Percentiles rank a stretch among this genome's conserved stretches.
These are phyloP conservation scores for Misgurnus anguillicaudatus DNA, from an alignment of 2,113 vertebrate species.

Conservation along the genomic window DNA sequence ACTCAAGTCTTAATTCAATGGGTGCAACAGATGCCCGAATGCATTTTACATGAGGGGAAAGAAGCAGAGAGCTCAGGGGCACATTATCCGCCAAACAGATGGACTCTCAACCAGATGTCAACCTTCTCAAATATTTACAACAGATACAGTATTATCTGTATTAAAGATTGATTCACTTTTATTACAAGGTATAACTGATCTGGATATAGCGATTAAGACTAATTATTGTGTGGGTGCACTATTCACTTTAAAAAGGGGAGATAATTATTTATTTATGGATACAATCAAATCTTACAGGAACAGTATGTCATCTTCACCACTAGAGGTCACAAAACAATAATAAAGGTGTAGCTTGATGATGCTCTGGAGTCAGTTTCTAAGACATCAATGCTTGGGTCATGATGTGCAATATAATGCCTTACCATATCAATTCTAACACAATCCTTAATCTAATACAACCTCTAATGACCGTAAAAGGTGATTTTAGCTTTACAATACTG, in stretches of 20 bases:
- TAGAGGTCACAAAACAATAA: no score
- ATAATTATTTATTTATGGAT: background rate
- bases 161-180: constrained; percentile 31
- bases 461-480: background rate
- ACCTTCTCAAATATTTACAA: constrained; percentile 46
- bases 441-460: background rate
- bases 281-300: background rate
- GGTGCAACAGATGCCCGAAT: constrained; percentile 44
- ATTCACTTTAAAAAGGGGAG: background rate
- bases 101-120: constrained; percentile 46
- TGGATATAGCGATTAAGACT: constrained; percentile 6
- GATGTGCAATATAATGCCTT: background rate
- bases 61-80: constrained; percentile 24
- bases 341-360: no score
- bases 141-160: constrained; percentile 17
- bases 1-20: constrained; percentile 22
- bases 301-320: no score
- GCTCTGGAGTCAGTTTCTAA: background rate
- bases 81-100: constrained; percentile 39
- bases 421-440: background rate
- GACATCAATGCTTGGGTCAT: background rate
- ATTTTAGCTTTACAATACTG: constrained; percentile 1
- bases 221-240: background rate
- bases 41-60: constrained; percentile 53
- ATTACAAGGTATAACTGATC: constrained; percentile 23